phyloP scores from a whole-genome alignment of 2,888 invertebrate species.

The Tenthredo notha region DNA sequence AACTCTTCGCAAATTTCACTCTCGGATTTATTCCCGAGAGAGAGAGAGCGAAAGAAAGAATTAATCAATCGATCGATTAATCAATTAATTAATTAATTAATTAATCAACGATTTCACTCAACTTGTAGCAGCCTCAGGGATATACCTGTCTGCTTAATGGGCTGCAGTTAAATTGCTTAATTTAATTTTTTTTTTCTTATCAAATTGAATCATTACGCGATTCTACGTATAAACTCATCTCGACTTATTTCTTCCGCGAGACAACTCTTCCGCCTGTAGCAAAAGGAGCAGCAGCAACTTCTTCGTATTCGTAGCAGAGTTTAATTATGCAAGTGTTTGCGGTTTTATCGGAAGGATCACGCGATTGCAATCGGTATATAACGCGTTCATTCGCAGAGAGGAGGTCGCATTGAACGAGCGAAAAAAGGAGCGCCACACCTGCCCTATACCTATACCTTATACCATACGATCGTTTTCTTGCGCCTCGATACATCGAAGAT shows the following conservation, averaged over 20 bases:
- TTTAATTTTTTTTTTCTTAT: neutral
- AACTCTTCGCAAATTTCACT: neutral
- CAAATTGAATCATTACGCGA: neutral
- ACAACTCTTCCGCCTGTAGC: neutral
- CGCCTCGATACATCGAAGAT: conserved; percentile 8
- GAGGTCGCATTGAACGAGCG: neutral
- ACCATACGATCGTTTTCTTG: neutral
- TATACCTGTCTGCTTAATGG: too few species aligned
- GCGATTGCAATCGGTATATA: conserved; percentile 9
- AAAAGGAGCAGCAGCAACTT: neutral
- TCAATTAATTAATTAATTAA: neutral
- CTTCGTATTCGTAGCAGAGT: neutral
- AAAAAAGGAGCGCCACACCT: conserved; percentile 15
- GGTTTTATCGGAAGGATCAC: neutral
- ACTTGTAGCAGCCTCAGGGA: neutral
- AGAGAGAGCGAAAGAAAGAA: neutral
- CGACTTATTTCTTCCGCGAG: too few species aligned
- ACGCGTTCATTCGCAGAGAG: neutral
- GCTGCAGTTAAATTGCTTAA: neutral
- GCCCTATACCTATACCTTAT: neutral
- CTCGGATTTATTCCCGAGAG: neutral
- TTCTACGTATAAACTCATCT: too few species aligned
- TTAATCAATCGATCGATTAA: neutral
- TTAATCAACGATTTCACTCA: neutral
- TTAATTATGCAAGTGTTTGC: neutral